Evolutionary conservation across 2,888 invertebrate species (phyloP).

Genomic region (Himalopsyche japonica): DNA sequence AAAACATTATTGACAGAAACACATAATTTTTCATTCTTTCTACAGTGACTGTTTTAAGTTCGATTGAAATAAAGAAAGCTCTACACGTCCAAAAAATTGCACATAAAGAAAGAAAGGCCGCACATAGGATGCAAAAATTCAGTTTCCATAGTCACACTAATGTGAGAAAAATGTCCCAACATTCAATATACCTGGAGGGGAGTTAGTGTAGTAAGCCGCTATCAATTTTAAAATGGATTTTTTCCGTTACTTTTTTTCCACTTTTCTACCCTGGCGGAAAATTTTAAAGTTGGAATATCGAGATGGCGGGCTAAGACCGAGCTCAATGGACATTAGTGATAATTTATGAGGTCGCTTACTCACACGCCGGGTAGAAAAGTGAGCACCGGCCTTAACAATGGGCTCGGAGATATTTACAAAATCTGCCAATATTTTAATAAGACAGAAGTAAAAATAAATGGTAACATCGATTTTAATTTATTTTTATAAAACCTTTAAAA

Average conservation of each 20-base stretch:
- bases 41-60: too few relatives aligned
- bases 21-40: too few relatives aligned
- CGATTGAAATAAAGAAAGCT: too few relatives aligned
- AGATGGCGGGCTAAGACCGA: neutral
- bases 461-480: too few relatives aligned
- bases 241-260: neutral
- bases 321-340: conserved; percentile 30
- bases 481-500: too few relatives aligned
- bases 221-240: conserved; percentile 19
- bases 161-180: neutral
- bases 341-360: conserved; percentile 29
- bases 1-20: too few relatives aligned
- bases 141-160: neutral
- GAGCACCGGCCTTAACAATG: neutral
- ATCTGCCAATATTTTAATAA: neutral
- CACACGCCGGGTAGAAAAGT: neutral
- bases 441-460: neutral
- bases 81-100: too few relatives aligned
- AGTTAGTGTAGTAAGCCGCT: neutral
- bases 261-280: neutral
- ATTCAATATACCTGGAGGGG: conserved; percentile 2
- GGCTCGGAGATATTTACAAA: neutral
- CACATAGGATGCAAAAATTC: neutral
- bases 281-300: conserved; percentile 10
- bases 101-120: too few relatives aligned